phyloP scores from a whole-genome alignment of 2,113 vertebrate species.

The Pelobates fuscus region DNA sequence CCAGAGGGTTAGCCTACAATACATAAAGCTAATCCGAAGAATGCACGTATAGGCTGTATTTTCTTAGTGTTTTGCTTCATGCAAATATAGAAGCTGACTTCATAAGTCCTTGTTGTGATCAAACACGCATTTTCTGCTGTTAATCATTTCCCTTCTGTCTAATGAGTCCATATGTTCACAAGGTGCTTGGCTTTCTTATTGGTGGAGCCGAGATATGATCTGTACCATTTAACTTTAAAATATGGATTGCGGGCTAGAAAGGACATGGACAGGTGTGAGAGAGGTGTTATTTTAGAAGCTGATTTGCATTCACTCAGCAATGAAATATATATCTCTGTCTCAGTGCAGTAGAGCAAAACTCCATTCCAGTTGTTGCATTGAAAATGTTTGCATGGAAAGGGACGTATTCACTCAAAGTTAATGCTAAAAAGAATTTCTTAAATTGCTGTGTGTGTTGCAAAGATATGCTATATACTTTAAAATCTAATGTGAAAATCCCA shows the following conservation, averaged over 20 bases:
- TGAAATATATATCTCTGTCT: too few species aligned
- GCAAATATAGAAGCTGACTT: not conserved
- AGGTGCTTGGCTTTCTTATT: not conserved
- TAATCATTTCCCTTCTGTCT: not conserved
- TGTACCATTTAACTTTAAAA: too few species aligned
- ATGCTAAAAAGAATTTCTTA: too few species aligned
- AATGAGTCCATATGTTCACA: conserved; percentile 7
- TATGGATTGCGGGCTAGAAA: not conserved
- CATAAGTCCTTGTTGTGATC: not conserved
- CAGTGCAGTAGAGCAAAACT: too few species aligned
- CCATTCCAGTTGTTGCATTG: too few species aligned
- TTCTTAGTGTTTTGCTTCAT: not conserved
- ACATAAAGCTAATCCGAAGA: not conserved
- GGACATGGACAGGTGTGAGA: not conserved
- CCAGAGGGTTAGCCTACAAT: not conserved
- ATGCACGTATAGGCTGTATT: not conserved
- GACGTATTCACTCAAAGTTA: too few species aligned
- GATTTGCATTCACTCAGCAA: not conserved
- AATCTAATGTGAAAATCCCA: too few species aligned
- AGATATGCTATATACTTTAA: too few species aligned
- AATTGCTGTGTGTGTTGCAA: too few species aligned
- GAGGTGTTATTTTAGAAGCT: not conserved
- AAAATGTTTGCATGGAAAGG: too few species aligned
- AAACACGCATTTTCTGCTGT: not conserved
- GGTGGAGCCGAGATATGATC: too few species aligned